Conservation (phyloP, 2,113 vertebrate genomes). For the Ctenomys sociabilis region DNA sequence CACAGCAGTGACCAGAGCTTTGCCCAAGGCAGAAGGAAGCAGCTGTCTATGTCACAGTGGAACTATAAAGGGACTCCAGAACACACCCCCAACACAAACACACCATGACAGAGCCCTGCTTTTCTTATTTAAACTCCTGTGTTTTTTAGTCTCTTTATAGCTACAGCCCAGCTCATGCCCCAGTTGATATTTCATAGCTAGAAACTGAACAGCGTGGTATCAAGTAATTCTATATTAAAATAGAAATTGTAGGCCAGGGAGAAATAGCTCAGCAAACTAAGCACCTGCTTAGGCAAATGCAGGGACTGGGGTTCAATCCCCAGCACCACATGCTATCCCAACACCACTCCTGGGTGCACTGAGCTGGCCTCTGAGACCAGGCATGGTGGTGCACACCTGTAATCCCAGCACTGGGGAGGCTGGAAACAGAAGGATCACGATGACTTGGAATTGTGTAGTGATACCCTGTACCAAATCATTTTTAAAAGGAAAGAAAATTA, state of each 20-base stretch:
- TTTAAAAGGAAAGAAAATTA: not conserved
- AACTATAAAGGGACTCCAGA: not conserved
- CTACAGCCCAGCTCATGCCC: not conserved
- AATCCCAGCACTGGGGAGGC: too few species aligned
- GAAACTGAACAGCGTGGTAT: not conserved
- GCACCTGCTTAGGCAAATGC: too few species aligned
- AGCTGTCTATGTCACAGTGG: not conserved
- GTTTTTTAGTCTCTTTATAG: not conserved
- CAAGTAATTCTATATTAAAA: not conserved
- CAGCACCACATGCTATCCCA: too few species aligned
- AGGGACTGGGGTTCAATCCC: too few species aligned
- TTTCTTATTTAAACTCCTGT: not conserved
- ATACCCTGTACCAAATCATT: too few species aligned
- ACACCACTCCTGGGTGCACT: too few species aligned
- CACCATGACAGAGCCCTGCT: not conserved
- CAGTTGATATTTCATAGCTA: not conserved
- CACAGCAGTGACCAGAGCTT: not conserved
- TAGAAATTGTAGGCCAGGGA: too few species aligned
- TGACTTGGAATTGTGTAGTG: too few species aligned
- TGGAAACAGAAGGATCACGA: too few species aligned
- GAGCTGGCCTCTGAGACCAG: too few species aligned
- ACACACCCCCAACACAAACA: not conserved
- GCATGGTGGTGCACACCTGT: too few species aligned
- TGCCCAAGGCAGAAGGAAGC: not conserved
- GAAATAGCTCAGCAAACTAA: too few species aligned